Evolutionary conservation across 2,888 invertebrate species (phyloP), one percentile per base, ranked within the genome.

Genomic region (Phaedon cochleariae): DNA sequence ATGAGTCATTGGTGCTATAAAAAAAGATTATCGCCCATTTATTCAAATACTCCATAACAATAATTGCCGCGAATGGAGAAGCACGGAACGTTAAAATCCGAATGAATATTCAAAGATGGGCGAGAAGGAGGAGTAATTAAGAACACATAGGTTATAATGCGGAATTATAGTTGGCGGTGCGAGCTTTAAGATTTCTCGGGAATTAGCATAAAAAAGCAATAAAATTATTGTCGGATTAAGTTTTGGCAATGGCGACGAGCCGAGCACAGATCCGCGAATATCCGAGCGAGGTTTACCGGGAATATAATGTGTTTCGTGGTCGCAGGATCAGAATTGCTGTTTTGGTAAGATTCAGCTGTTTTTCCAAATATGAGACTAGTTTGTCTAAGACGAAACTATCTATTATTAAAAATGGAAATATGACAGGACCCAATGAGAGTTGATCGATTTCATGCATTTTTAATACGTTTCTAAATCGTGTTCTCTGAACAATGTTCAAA

Each of bases 131-230:
- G 66, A 64, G 76, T 74, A 79, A 79, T 79, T 79, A 79, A 79
- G 79, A 79, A 78, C 79, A 75, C 79, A 79, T 79, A 79, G 79
- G 79, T 79, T 79, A 76, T 79, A 78, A 79, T 76, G 73, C 75
- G 77, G 78, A 77, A 76, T 76, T 78, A 72, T 70, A 66, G 67
- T 64, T 61, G 54, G 68, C 67, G 64, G 66, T 59, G 66, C 67
- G 72, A 67, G 72, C 68, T 70, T 68, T 69, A 70, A 72, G 70
- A 70, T 72, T 70, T 68, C 55, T 64, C 49, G 46, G 45, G 52
- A 63, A 73, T 73, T 79, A 75, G 72, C 79, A 79, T 79, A 76
- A 78, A 78, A 77, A 77, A 73, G 72, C 77, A 68, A 78, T 78
- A 78, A 79, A 78, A 78, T 78, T 77, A 78, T 71, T 69, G 69